These are phyloP conservation scores for Channa argus DNA, from an alignment of 2,113 vertebrate species.

Conservation along the genomic window DNA sequence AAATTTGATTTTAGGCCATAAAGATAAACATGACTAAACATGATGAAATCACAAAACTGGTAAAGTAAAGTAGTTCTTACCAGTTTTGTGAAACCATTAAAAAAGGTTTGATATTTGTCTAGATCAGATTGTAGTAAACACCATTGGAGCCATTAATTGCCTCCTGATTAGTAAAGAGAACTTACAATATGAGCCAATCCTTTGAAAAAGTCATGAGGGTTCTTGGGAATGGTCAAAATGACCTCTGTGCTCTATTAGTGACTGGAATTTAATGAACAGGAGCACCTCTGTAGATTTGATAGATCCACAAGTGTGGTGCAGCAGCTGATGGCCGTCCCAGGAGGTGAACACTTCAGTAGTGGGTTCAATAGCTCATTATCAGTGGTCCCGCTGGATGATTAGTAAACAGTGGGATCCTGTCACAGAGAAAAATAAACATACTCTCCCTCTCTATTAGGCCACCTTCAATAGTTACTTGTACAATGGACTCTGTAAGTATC, in stretches of 20 bases:
- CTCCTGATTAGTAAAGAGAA: constrained; percentile 38
- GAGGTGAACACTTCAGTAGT: constrained; percentile 65
- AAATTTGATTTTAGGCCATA: constrained; percentile 2
- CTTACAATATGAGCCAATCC: constrained; percentile 19
- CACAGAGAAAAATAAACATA: constrained; percentile 77
- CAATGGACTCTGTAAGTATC: neutral
- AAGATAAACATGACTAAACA: constrained; percentile 12
- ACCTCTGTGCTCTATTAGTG: constrained; percentile 67
- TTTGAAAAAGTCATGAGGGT: constrained; percentile 33
- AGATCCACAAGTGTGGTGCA: constrained; percentile 60
- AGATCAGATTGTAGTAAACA: constrained; percentile 3
- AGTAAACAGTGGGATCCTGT: constrained; percentile 77
- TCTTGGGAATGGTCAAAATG: constrained; percentile 48
- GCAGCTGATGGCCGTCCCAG: constrained; percentile 73
- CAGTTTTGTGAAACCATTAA: too few relatives aligned
- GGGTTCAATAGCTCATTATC: constrained; percentile 86
- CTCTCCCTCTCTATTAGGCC: constrained; percentile 41
- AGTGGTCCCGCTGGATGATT: constrained; percentile 81
- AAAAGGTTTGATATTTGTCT: neutral
- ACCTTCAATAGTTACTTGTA: constrained; percentile 11
- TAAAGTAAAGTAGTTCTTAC: too few relatives aligned
- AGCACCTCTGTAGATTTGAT: constrained; percentile 71
- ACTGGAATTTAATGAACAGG: constrained; percentile 71
- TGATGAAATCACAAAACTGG: neutral
- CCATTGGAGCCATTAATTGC: constrained; percentile 1